Base-by-base conservation (phyloP, 2,113 vertebrate species). In the Varanus komodoensis region DNA sequence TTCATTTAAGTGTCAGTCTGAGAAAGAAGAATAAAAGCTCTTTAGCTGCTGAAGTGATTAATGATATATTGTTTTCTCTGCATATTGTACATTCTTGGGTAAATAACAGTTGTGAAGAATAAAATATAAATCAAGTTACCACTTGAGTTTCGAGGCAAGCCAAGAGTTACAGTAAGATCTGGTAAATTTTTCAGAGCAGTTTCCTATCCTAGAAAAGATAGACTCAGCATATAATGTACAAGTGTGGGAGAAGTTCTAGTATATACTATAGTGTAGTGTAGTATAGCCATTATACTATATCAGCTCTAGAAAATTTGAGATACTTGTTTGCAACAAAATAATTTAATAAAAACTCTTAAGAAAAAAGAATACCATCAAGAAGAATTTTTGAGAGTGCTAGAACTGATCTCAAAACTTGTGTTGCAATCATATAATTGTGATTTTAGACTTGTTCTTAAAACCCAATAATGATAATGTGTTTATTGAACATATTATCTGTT, bases 1-100 rank as follows among this genome's bases (percentile, higher is more conserved):
- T 87, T 87, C 79, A 80, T 87, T 87, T 79, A 79, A 69, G 75
- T 87, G 75, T 87, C 86, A 80, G 9, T 87, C 68, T 87, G 75
- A 79, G 61, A 87, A 79, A 80, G 57, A 79, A 75, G 61, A 67
- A 87, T 79, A 87, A 79, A 38, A 11, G 75, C 50, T 79, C 38
- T 79, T 87, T 54, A 48, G 79, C 29, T 87, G 57, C 86, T 87
- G 23, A 87, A 80, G 19, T 67, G 86, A 80, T 80, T 68, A 80
- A 87, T 68, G 48, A 52, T 64, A 71, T 81, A 21, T 27, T 88
- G 25, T 81, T 69, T 79, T 54, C 67, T 29, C 12, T 54, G 23
- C 12, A 57, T 88, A 82, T 61, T 44, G n/a, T 64, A 87, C 23
- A 81, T 88, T 34, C 81, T 29, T 81, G 44, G 50, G 32, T 88